A percentile compares a stretch with the other conserved stretches of the same genome.
phyloP scores from a whole-genome alignment of 2,888 invertebrate species.

The Ochropacha duplaris region DNA sequence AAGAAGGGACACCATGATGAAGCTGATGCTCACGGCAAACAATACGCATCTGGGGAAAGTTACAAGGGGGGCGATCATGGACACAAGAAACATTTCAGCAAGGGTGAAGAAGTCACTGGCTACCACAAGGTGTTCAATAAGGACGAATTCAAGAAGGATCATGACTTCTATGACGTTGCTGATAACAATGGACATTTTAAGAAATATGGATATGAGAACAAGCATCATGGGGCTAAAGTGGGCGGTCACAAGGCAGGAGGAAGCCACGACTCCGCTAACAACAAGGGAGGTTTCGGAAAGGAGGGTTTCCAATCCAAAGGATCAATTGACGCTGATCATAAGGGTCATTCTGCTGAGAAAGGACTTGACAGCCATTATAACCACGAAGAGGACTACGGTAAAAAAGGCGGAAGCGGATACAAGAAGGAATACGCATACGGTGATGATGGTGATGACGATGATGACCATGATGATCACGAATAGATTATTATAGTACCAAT shows the following conservation, averaged over 20 bases:
- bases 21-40: conserved; percentile 80
- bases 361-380: conserved; percentile 82
- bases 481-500: conserved; percentile 30
- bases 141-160: conserved; percentile 90
- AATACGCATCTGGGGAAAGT: conserved; percentile 76
- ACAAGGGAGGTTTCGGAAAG: conserved; percentile 78
- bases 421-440: conserved; percentile 75
- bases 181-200: conserved; percentile 86
- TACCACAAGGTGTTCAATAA: conserved; percentile 89
- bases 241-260: conserved; percentile 83
- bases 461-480: conserved; percentile 47
- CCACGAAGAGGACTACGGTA: conserved; percentile 79
- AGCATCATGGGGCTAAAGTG: conserved; percentile 78
- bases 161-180: conserved; percentile 88
- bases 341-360: conserved; percentile 81
- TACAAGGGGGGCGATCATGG: conserved; percentile 83
- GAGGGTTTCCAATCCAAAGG: conserved; percentile 84
- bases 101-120: conserved; percentile 87
- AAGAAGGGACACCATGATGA: conserved; percentile 81
- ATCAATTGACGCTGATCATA: conserved; percentile 74
- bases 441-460: conserved; percentile 56
- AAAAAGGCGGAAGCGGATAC: conserved; percentile 75
- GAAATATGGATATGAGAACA: conserved; percentile 83
- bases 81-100: conserved; percentile 84
- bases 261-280: conserved; percentile 76